Evolutionary conservation across 2,797 vertebrate genomes (phyloP).

Genomic region (Hydrophis major): DNA sequence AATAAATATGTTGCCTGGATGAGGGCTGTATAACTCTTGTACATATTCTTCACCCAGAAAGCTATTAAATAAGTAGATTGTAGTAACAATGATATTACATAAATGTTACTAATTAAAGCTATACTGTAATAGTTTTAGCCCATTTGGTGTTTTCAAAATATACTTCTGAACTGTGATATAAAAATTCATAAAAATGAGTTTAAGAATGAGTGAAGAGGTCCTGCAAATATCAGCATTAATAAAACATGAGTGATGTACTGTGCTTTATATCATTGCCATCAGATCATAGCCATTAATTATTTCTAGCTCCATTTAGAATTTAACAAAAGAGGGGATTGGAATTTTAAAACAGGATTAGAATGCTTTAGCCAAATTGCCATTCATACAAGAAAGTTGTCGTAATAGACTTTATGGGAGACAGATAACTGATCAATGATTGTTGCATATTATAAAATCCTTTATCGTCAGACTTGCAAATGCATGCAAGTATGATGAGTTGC

Average conservation of each 20-base stretch:
- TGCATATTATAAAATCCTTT: neutral
- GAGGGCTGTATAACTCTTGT: neutral
- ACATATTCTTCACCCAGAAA: neutral
- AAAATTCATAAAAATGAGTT: slow-evolving; percentile 16
- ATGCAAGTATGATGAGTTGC: slow-evolving; percentile 10
- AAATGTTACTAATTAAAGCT: neutral
- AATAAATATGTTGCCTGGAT: neutral
- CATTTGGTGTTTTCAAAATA: slow-evolving; percentile 17
- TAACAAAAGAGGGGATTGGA: slow-evolving; percentile 13
- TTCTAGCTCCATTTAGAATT: slow-evolving; percentile 25
- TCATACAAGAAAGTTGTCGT: slow-evolving; percentile 18
- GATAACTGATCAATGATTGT: slow-evolving; percentile 26
- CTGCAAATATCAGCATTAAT: slow-evolving; percentile 35
- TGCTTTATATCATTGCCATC: slow-evolving; percentile 18
- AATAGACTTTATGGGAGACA: neutral
- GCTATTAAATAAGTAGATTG: neutral
- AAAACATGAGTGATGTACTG: slow-evolving; percentile 28
- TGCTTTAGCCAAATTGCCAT: slow-evolving; percentile 27
- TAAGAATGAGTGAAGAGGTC: neutral
- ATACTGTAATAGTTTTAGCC: neutral
- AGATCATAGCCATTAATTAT: slow-evolving; percentile 22
- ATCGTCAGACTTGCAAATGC: slow-evolving; percentile 10
- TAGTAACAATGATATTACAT: neutral
- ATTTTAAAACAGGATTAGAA: slow-evolving; percentile 30
- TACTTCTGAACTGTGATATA: neutral